A percentile compares a stretch with the other conserved stretches of the same genome.
These are phyloP conservation scores for Cotesia congregata DNA, from an alignment of 2,888 invertebrate species.

Conservation along the genomic window DNA sequence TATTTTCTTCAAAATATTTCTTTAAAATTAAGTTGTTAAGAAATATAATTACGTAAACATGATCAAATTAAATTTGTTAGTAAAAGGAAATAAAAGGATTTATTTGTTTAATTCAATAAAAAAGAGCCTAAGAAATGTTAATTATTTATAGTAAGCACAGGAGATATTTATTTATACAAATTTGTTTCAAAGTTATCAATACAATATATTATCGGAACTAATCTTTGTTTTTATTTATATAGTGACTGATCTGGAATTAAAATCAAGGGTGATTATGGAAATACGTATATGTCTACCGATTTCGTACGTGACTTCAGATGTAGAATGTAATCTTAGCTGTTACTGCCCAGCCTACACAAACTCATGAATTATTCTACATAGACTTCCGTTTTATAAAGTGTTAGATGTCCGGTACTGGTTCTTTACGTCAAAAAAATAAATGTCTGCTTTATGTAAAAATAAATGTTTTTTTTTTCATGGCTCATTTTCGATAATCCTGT, in stretches of 20 bases:
- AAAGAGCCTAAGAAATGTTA: no score
- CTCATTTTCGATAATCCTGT: not conserved
- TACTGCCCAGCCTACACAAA: slow-evolving; percentile 25
- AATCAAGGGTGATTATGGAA: not conserved
- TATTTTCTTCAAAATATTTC: no score
- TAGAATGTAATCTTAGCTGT: slow-evolving; percentile 14
- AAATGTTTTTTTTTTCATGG: slow-evolving; percentile 7
- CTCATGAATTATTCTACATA: slow-evolving; percentile 54
- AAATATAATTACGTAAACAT: no score
- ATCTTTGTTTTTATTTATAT: not conserved
- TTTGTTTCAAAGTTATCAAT: no score
- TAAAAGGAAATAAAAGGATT: no score
- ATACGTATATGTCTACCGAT: not conserved
- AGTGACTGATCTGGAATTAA: not conserved
- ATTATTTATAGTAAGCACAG: no score
- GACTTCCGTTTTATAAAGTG: slow-evolving; percentile 49
- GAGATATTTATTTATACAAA: no score
- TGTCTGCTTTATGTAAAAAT: not conserved
- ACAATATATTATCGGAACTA: not conserved
- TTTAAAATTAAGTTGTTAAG: no score
- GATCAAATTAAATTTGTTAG: no score
- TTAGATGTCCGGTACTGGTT: slow-evolving; percentile 38
- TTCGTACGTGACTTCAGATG: slow-evolving; percentile 42
- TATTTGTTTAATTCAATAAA: no score
- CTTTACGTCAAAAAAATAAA: slow-evolving; percentile 16